Evolutionary conservation across 92 coral and sea anemone species (phyloP), one percentile per base, ranked within the genome.

Genomic region (Siderastrea radians): DNA sequence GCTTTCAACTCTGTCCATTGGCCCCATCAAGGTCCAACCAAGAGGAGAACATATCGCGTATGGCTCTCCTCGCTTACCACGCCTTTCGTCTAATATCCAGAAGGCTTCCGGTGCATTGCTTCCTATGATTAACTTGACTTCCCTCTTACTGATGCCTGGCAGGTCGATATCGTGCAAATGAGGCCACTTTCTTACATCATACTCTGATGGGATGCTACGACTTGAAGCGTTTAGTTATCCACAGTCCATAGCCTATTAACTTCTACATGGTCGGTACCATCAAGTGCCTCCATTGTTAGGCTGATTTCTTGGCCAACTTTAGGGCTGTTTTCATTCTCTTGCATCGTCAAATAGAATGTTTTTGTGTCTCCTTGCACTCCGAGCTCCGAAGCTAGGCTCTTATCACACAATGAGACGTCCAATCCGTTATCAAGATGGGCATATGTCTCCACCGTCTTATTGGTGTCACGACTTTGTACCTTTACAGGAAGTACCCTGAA

Each of bases 341-440:
- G 92, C 14, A 88, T 92, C 10, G 92, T 88, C 61, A 88, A 47
- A 47, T 54, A 88, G 75, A 88, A 78, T 4, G n/a, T 69, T 50
- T 51, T 71, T 67, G 38, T 49, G 10, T 66, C 57, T 9, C 92
- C 95, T 61, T 49, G 49, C 17, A 84, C 70, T 3, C 87, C 84
- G 15, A 92, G 84, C 75, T 88, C 67, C n/a, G 44, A 19, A 16
- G 86, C 87, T n/a, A 92, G 53, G 7, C 58, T 58, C 57, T 84
- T 59, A 44, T 72, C 70, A 55, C 95, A 84, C 54, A 89, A 72
- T 1, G 95, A 77, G 4, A 89, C 87, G 75, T 79, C 89, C 3
- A 89, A 88, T 15, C 94, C 87, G 49, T 16, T 83, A 47, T 91
- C 94, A 16, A 89, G 84, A 15, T 88, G 78, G 11, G 95, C 95